Conservation (phyloP, 2,888 invertebrate genomes). For the Itoplectis maculator region DNA sequence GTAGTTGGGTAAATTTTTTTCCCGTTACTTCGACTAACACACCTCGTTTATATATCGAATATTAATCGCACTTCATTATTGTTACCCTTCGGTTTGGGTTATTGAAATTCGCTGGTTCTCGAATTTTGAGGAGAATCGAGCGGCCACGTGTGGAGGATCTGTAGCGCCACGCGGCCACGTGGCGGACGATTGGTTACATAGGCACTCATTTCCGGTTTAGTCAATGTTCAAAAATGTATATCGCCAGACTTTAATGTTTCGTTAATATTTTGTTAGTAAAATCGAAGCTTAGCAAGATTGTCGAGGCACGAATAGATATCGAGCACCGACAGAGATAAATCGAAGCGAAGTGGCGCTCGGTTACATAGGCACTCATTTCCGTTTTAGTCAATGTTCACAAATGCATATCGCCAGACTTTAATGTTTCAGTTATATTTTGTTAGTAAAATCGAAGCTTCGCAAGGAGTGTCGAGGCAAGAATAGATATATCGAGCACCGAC, state of each 20-base stretch:
- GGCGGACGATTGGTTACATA: background rate
- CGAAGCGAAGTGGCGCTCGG: no score
- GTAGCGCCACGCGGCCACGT: background rate
- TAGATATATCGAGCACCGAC: no score
- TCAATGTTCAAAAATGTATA: background rate
- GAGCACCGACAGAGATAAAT: no score
- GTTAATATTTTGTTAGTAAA: no score
- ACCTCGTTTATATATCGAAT: background rate
- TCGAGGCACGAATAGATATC: no score
- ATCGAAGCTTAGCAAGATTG: no score
- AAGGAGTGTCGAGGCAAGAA: no score
- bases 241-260: background rate
- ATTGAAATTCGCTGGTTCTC: no score
- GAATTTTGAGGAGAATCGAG: no score
- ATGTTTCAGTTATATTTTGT: no score
- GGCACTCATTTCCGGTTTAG: background rate
- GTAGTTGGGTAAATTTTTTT: slow-evolving; percentile 45
- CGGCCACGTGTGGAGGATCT: no score
- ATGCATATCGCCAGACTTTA: background rate
- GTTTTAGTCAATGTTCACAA: background rate
- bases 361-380: background rate
- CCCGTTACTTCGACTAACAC: background rate
- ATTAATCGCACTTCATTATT: background rate
- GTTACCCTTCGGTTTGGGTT: background rate
- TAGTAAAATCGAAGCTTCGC: no score